Evolutionary conservation across 2,797 vertebrate species (phyloP).

Genomic region (Peromyscus aztecus): DNA sequence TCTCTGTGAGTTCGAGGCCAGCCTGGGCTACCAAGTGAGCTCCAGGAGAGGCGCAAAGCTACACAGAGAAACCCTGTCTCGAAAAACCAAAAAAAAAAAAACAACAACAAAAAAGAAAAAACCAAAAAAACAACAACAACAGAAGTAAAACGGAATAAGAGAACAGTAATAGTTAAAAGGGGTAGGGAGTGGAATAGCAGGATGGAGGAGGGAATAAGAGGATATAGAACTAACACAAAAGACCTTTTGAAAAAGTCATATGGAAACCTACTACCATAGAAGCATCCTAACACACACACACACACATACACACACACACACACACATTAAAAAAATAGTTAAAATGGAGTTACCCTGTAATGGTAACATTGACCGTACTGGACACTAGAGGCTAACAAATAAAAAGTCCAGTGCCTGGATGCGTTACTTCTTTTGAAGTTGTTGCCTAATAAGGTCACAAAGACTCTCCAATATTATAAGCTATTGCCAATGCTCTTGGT

Average conservation of each 20-base stretch:
- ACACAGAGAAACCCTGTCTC: no score
- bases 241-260: background rate
- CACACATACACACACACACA: no score
- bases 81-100: no score
- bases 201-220: background rate
- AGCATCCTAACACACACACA: no score
- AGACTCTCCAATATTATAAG: background rate
- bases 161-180: background rate
- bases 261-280: background rate
- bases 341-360: background rate
- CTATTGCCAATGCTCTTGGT: background rate
- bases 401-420: background rate
- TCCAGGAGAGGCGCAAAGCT: no score
- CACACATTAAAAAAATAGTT: background rate
- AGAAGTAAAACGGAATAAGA: no score
- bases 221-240: background rate
- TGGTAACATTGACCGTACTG: background rate
- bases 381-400: background rate
- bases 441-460: background rate
- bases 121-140: no score
- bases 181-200: no score
- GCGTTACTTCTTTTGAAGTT: background rate
- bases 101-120: no score
- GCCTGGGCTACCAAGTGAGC: no score
- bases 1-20: no score